phyloP scores from a whole-genome alignment of 1,140 invertebrate species.

The Hypothenemus hampei region DNA sequence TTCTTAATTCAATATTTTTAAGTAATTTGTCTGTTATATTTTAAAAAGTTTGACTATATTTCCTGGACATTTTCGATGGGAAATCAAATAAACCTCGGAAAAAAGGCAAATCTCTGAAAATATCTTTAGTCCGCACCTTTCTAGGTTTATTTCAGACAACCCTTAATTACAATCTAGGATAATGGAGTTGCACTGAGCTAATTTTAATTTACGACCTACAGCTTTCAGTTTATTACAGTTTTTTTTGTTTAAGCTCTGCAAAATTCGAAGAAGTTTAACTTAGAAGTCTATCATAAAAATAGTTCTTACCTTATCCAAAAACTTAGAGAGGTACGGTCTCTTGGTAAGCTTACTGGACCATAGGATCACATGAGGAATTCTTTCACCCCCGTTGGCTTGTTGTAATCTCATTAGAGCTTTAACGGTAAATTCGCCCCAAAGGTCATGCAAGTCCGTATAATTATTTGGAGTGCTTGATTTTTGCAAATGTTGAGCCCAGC shows the following conservation, averaged over 20 bases:
- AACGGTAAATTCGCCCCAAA: slow-evolving; percentile 73
- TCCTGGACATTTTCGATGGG: no score
- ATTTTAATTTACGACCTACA: slow-evolving; percentile 2
- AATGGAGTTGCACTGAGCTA: background rate
- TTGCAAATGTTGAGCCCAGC: slow-evolving; percentile 60
- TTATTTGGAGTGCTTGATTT: slow-evolving; percentile 53
- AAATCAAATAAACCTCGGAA: no score
- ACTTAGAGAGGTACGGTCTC: slow-evolving; percentile 57
- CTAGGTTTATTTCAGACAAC: background rate
- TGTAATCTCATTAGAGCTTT: slow-evolving; percentile 58
- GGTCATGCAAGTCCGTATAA: slow-evolving; percentile 65
- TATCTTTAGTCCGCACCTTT: no score
- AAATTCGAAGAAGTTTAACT: background rate
- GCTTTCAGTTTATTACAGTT: background rate
- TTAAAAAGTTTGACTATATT: no score
- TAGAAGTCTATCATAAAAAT: background rate
- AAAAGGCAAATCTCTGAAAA: no score
- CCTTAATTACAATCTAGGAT: slow-evolving; percentile 2
- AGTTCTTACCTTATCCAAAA: slow-evolving; percentile 52
- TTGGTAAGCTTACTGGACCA: slow-evolving; percentile 78
- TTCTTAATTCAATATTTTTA: no score
- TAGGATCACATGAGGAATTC: slow-evolving; percentile 60
- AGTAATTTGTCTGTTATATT: no score
- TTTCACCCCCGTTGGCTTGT: slow-evolving; percentile 59
- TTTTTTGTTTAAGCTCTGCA: background rate